Evolutionary conservation across 1,140 invertebrate genomes (phyloP), one percentile per base, ranked within the genome.

Genomic region (Mizuhopecten yessoensis): DNA sequence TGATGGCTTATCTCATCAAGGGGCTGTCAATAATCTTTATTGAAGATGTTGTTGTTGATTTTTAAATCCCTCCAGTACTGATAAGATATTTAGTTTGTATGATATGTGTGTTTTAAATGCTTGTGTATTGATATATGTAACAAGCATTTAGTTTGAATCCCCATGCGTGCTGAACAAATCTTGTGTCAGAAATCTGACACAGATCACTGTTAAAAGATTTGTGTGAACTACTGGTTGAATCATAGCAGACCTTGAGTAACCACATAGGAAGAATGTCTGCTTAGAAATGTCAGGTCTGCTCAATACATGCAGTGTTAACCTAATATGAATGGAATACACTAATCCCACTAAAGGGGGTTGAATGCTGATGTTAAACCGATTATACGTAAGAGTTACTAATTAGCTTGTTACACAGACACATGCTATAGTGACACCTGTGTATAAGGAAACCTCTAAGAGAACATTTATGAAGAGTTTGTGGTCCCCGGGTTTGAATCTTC

Each of bases 1-100:
- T 75, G 57, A 1, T 11, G 9, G 57, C 57, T 75, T 29, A 75
- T 75, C 57, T 29, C 57, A 75, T 75, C 57, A 29, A 13, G n/a
- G 57, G 23, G 57, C n/a, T 75, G 57, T 75, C 57, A 75, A 75
- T 75, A 75, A 75, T 75, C 57, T 75, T 29, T 75, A 75, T 75
- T 29, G 57, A 29, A n/a, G 57, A 75, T 75, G 57, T 75, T 75
- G 57, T 75, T 75, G 57, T 75, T 75, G 57, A 75, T 75, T 75
- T 75, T 75, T 75, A 29, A 75, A 75, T 75, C 57, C 57, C 57
- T 75, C 29, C n/a, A 75, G 29, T 75, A 75, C 57, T 29, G 57
- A 75, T 29, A 17, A 29, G n/a, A 29, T 23, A 75, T 75, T 75
- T 75, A 75, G 57, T 75, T 75, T 75, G 17, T n/a, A n/a, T 29